Conservation (phyloP, 2,797 vertebrate species). For the Aulostomus chinensis region DNA sequence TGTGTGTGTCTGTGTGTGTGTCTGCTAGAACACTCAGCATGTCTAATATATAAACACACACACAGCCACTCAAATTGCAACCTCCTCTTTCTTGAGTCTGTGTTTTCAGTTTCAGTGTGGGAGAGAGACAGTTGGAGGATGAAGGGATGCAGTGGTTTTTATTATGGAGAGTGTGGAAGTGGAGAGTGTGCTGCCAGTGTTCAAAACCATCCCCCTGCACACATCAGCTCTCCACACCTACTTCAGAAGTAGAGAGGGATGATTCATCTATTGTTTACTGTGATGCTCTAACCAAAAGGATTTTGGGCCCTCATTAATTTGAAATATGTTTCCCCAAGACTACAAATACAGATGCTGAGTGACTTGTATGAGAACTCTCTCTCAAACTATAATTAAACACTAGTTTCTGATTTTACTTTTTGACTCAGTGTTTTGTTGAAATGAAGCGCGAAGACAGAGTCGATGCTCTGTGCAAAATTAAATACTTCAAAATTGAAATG, state of each 20-base stretch:
- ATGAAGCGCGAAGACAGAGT: too few species aligned
- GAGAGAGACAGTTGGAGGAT: conserved; percentile 26
- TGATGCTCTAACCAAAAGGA: neutral
- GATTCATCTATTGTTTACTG: neutral
- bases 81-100: conserved; percentile 19
- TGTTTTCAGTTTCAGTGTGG: conserved; percentile 50
- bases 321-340: too few species aligned
- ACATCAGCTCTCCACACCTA: conserved; percentile 27
- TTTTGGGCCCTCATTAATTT: too few species aligned
- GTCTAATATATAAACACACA: conserved; percentile 38
- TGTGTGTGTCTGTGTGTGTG: conserved; percentile 26
- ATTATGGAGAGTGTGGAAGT: conserved; percentile 28
- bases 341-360: too few species aligned
- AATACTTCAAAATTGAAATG: too few species aligned
- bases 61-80: conserved; percentile 30
- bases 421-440: too few species aligned
- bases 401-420: too few species aligned
- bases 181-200: conserved; percentile 11
- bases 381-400: too few species aligned
- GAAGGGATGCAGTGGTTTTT: conserved; percentile 25
- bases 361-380: too few species aligned
- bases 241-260: conserved; percentile 1
- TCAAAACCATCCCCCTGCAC: conserved; percentile 23
- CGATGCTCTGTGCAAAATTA: too few species aligned
- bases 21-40: conserved; percentile 61